Conservation (phyloP, 2,888 invertebrate genomes). For the Antitype chi region DNA sequence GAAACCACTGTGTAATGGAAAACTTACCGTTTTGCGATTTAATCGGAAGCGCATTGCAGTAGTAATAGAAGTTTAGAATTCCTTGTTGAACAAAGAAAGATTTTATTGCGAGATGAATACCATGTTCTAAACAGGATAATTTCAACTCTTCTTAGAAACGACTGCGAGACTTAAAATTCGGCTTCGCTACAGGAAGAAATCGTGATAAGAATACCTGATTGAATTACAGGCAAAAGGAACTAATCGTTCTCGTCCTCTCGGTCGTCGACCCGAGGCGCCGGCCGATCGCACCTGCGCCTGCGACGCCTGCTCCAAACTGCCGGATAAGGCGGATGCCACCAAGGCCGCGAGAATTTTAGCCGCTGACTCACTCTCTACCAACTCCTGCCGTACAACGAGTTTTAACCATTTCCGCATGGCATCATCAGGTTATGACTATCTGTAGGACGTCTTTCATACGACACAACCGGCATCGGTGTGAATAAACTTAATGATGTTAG, state of each 20-base stretch:
- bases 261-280: slow-evolving; percentile 81
- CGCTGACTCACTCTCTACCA: slow-evolving; percentile 69
- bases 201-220: slow-evolving; percentile 61
- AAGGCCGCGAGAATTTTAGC: slow-evolving; percentile 79
- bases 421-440: slow-evolving; percentile 37
- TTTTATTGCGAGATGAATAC: not conserved
- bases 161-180: not conserved
- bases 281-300: slow-evolving; percentile 82
- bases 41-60: slow-evolving; percentile 52
- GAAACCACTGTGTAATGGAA: slow-evolving; percentile 57
- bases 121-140: not conserved
- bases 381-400: slow-evolving; percentile 57
- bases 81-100: not conserved
- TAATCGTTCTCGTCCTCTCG: slow-evolving; percentile 75
- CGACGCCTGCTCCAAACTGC: slow-evolving; percentile 65
- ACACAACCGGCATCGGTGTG: not conserved
- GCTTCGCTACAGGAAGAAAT: slow-evolving; percentile 9
- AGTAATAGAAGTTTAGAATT: slow-evolving; percentile 45
- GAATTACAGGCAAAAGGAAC: slow-evolving; percentile 69
- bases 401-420: slow-evolving; percentile 60
- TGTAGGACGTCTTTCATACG: slow-evolving; percentile 17
- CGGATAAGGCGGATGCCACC: slow-evolving; percentile 79
- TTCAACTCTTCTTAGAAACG: not conserved
- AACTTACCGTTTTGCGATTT: slow-evolving; percentile 52
- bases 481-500: slow-evolving; percentile 9